Base-by-base conservation (phyloP, 1,140 invertebrate genomes). In the Phthorimaea operculella region DNA sequence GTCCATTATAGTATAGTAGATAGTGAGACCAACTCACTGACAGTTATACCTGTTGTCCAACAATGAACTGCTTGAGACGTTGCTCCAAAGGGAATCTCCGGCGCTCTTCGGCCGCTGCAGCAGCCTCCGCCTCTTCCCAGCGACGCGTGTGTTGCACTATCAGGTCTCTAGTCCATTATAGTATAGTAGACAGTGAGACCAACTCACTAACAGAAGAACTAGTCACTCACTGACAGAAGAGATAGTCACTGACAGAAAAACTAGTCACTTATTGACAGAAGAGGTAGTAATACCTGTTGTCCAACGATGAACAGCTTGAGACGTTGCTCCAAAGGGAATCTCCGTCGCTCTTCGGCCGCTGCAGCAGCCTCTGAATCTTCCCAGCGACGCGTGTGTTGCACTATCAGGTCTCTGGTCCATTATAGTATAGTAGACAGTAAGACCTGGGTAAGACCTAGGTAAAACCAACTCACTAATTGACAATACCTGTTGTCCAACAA, bases 401-500 rank as follows among this genome's bases (percentile, higher is more conserved):
- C 11, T 16, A 81, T 63, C 4, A 79, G 61, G 42, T 76, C 75
- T 8, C 74, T 68, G 11, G n/a, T n/a, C n/a, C n/a, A n/a, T n/a
- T n/a, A n/a, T n/a, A n/a, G n/a, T n/a, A n/a, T n/a, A n/a, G n/a
- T n/a, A n/a, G n/a, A n/a, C n/a, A n/a, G n/a, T n/a, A n/a, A n/a
- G n/a, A n/a, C n/a, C n/a, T n/a, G n/a, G n/a, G n/a, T n/a, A n/a
- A n/a, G n/a, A n/a, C n/a, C n/a, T n/a, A n/a, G n/a, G n/a, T n/a
- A n/a, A n/a, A n/a, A n/a, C n/a, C n/a, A n/a, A n/a, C n/a, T n/a
- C n/a, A n/a, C n/a, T n/a, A n/a, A n/a, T n/a, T n/a, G n/a, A n/a
- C n/a, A n/a, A n/a, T n/a, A 90, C 92, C 74, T 95, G 93, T 85
- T 98, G 96, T 0, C 96, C 96, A 53, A 98, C 93, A 66, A 98